A percentile compares a stretch with the other conserved stretches of the same genome.
phyloP scores from a whole-genome alignment of 2,888 invertebrate genomes.

The Sialis lutaria region DNA sequence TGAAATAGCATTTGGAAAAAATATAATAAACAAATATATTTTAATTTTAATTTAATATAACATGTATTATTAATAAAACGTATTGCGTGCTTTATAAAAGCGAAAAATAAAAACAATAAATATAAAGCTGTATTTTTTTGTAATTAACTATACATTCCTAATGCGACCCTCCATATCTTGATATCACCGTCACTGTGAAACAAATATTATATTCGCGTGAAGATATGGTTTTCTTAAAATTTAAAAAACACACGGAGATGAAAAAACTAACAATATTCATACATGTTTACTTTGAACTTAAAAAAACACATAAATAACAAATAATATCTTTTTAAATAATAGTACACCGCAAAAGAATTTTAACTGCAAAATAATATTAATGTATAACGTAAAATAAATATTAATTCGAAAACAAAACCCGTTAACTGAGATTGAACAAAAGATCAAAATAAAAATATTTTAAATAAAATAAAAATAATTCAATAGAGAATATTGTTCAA shows the following conservation, averaged over 20 bases:
- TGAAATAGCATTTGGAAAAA: too few species aligned
- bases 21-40: too few species aligned
- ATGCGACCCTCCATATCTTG: slow-evolving; percentile 35
- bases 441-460: too few species aligned
- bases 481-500: too few species aligned
- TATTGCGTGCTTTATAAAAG: neutral
- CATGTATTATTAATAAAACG: too few species aligned
- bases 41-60: too few species aligned
- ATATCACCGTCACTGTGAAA: slow-evolving; percentile 55
- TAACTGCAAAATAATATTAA: neutral
- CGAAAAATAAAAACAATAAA: neutral
- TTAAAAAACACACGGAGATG: slow-evolving; percentile 2
- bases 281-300: neutral
- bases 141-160: neutral
- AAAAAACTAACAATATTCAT: neutral
- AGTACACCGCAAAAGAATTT: neutral
- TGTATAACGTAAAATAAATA: neutral
- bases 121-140: neutral
- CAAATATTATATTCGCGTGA: slow-evolving; percentile 9
- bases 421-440: neutral
- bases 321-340: neutral
- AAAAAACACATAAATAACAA: neutral
- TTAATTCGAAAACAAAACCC: neutral
- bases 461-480: neutral
- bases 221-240: neutral